Evolutionary conservation across 2,888 invertebrate species (phyloP).

Genomic region (Zaprionus obscuricornis): DNA sequence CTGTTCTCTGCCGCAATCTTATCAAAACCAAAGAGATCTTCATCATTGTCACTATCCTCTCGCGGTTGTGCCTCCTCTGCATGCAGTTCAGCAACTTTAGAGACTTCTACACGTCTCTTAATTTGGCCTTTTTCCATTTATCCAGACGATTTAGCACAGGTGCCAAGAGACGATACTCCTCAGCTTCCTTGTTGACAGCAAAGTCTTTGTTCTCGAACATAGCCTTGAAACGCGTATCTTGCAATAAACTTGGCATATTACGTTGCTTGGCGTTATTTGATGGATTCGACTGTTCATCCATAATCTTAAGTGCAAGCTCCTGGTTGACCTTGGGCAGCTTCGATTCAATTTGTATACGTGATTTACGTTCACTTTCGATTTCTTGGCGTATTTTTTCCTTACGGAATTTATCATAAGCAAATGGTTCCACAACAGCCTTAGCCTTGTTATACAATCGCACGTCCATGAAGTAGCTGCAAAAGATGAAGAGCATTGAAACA

Average conservation of each 20-base stretch:
- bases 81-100: constrained; percentile 84
- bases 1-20: constrained; percentile 83
- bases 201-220: constrained; percentile 97
- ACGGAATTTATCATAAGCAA: constrained; percentile 96
- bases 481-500: constrained; percentile 17
- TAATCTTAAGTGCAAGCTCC: constrained; percentile 93
- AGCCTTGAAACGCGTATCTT: constrained; percentile 94
- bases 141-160: constrained; percentile 94
- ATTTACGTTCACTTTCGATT: constrained; percentile 92
- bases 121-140: constrained; percentile 87
- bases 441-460: constrained; percentile 96
- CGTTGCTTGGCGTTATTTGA: constrained; percentile 84
- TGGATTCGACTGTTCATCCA: constrained; percentile 86
- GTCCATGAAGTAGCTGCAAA: constrained; percentile 93
- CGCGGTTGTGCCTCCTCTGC: constrained; percentile 79
- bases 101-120: constrained; percentile 85
- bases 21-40: constrained; percentile 81
- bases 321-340: constrained; percentile 95
- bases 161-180: constrained; percentile 94
- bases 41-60: constrained; percentile 82
- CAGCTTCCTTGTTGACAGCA: constrained; percentile 93
- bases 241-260: constrained; percentile 88
- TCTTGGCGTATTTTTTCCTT: constrained; percentile 94
- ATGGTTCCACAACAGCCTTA: constrained; percentile 94
- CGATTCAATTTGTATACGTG: constrained; percentile 89